phyloP scores from a whole-genome alignment of 2,113 vertebrate genomes.

The Anseranas semipalmata region DNA sequence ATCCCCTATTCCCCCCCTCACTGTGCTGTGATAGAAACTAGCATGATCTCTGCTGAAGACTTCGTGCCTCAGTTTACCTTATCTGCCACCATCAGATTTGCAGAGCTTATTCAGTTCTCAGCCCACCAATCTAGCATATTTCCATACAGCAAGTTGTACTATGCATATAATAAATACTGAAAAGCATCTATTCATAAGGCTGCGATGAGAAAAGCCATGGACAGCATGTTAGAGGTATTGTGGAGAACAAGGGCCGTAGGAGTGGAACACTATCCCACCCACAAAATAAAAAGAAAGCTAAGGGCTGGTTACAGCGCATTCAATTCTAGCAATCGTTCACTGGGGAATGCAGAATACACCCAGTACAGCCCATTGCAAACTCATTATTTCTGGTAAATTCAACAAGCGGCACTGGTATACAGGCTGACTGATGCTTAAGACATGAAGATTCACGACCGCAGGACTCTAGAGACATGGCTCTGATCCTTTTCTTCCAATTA shows the following conservation, averaged over 20 bases:
- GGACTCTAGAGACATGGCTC: not conserved
- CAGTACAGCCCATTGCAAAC: not conserved
- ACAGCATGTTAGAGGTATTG: not conserved
- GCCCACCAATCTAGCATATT: not conserved
- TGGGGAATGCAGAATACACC: not conserved
- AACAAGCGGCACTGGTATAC: not conserved
- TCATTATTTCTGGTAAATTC: not conserved
- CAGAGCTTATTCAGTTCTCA: not conserved
- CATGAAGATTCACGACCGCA: not conserved
- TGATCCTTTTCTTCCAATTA: not conserved
- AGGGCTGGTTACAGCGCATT: not conserved
- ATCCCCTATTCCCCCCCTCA: not conserved
- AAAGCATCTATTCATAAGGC: not conserved
- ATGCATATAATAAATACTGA: not conserved
- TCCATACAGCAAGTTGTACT: not conserved
- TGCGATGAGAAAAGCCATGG: not conserved
- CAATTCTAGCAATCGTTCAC: not conserved
- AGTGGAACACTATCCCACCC: not conserved
- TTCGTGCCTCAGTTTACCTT: not conserved
- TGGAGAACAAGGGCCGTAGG: not conserved
- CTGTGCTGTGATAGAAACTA: accelerated
- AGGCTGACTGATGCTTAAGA: accelerated
- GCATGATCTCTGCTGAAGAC: not conserved
- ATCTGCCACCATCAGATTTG: not conserved
- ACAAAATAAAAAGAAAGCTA: not conserved